Percentiles rank a stretch among this genome's conserved stretches.
Evolutionary conservation across 2,797 vertebrate species (phyloP).

Genomic region (Gymnoscopelus microlampas): DNA sequence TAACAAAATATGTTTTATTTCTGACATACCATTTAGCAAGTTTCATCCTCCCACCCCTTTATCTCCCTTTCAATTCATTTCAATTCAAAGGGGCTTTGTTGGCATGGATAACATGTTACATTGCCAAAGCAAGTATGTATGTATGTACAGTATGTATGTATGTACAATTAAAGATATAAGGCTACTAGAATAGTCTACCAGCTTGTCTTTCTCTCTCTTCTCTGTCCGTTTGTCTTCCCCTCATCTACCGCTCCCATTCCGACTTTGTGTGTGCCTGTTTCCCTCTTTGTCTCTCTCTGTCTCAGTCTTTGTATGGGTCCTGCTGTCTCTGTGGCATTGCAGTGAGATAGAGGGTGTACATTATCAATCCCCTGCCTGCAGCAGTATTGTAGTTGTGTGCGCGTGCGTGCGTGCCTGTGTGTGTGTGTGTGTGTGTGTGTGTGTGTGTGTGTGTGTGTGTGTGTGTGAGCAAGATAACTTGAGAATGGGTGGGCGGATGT

Average conservation of each 20-base stretch:
- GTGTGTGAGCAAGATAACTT: no score
- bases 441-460: not conserved
- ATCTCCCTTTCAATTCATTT: not conserved
- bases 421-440: no score
- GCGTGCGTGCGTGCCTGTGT: not conserved
- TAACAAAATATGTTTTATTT: no score
- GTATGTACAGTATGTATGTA: no score
- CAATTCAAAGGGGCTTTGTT: not conserved
- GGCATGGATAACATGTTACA: not conserved
- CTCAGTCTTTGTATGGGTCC: not conserved
- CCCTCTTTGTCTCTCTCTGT: not conserved
- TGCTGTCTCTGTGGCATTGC: no score
- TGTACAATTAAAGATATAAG: not conserved
- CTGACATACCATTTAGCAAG: no score
- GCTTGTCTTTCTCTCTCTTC: conserved; percentile 1
- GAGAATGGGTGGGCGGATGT: not conserved
- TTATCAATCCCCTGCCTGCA: no score
- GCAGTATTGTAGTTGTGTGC: not conserved
- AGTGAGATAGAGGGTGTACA: no score
- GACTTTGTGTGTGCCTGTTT: not conserved
- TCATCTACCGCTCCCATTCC: not conserved
- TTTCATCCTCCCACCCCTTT: not conserved
- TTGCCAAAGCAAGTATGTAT: no score
- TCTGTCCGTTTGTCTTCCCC: not conserved
- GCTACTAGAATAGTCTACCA: not conserved